Percentiles rank a stretch among this genome's conserved stretches.
Conservation (phyloP, 64 coral and sea anemone genomes). For the Montipora cactus region DNA sequence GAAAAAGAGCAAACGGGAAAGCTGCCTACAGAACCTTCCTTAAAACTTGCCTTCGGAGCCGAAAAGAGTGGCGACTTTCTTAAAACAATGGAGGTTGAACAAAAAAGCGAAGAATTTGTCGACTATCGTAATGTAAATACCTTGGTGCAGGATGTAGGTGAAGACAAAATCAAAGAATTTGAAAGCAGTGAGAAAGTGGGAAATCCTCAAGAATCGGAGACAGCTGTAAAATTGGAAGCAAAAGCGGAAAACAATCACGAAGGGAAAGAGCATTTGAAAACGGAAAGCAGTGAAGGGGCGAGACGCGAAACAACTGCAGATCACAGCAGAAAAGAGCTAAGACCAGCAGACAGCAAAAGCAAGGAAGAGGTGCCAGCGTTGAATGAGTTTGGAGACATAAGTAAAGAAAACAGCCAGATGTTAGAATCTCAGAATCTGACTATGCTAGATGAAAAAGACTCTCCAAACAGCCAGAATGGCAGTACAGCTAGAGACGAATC, state of each 20-base stretch:
- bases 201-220: background rate
- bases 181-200: background rate
- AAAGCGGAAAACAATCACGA: background rate
- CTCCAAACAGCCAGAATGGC: background rate
- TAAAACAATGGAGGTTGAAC: background rate
- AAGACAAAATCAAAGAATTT: background rate
- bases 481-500: background rate
- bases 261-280: background rate
- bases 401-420: background rate
- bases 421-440: background rate
- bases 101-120: background rate
- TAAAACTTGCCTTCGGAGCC: background rate
- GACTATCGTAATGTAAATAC: background rate
- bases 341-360: background rate
- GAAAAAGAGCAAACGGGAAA: background rate
- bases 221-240: background rate
- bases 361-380: background rate
- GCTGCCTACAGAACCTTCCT: background rate
- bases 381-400: no score
- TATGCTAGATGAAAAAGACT: background rate
- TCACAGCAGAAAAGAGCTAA: background rate
- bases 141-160: background rate
- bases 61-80: background rate
- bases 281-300: background rate
- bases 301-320: no score